These are phyloP conservation scores for Hephaestus fuliginosus DNA, from an alignment of 2,797 vertebrate species.

Conservation along the genomic window DNA sequence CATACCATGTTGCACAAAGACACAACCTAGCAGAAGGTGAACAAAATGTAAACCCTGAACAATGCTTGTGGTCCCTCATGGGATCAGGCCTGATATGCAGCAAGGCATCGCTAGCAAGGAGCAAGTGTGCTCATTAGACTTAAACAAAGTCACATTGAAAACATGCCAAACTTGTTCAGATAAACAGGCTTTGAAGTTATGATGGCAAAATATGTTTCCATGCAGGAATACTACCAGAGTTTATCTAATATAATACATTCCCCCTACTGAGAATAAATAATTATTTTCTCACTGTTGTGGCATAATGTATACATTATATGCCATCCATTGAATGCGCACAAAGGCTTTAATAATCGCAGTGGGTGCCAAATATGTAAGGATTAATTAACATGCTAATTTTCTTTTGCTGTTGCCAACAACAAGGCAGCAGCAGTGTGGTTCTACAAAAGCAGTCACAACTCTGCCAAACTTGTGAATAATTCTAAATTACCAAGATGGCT, in stretches of 20 bases:
- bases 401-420: constrained; percentile 29
- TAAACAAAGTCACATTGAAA: constrained; percentile 69
- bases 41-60: constrained; percentile 45
- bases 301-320: constrained; percentile 2
- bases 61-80: constrained; percentile 39
- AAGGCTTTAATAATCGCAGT: constrained; percentile 39
- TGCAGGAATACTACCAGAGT: constrained; percentile 21
- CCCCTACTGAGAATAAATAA: constrained; percentile 1
- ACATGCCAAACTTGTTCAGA: constrained; percentile 49
- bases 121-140: constrained; percentile 54
- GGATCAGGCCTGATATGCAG: constrained; percentile 50
- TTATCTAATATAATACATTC: constrained; percentile 11
- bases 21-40: constrained; percentile 48
- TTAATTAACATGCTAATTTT: constrained; percentile 58
- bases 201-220: constrained; percentile 24
- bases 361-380: constrained; percentile 38
- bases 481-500: constrained; percentile 8
- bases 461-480: constrained; percentile 18
- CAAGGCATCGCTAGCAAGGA: constrained; percentile 45
- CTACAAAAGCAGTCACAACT: constrained; percentile 24
- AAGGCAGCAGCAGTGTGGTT: constrained; percentile 35
- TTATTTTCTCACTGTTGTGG: not conserved
- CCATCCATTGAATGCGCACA: constrained; percentile 33
- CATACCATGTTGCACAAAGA: constrained; percentile 48
- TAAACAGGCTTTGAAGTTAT: constrained; percentile 37